Conservation (phyloP, 1,140 invertebrate genomes). For the Idris sp. region DNA sequence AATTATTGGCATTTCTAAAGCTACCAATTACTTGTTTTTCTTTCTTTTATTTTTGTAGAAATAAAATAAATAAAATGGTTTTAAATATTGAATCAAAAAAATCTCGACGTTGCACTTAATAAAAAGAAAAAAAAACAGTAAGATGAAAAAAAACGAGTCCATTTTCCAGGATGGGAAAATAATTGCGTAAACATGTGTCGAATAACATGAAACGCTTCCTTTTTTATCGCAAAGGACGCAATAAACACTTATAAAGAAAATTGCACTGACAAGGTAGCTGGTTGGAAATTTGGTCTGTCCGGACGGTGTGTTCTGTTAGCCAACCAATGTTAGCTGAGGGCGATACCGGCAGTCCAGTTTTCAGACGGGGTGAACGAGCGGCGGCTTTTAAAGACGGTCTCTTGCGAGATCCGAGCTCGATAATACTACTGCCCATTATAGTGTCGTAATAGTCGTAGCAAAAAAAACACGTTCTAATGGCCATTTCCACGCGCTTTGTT, state of each 20-base stretch:
- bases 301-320: conserved; percentile 5
- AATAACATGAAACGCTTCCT: conserved; percentile 29
- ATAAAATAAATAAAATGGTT: too few relatives aligned
- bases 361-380: not conserved
- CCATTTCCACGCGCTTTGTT: conserved; percentile 40
- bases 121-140: conserved; percentile 37
- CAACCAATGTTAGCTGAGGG: conserved; percentile 14
- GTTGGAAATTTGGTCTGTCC: conserved; percentile 43
- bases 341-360: conserved; percentile 11
- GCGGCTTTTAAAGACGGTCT: conserved; percentile 45
- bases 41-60: too few relatives aligned
- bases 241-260: conserved; percentile 44
- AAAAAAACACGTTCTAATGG: conserved; percentile 46
- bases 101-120: conserved; percentile 28
- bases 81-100: conserved; percentile 29
- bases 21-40: too few relatives aligned
- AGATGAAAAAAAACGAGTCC: conserved; percentile 1
- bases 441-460: conserved; percentile 24
- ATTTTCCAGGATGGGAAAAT: too few relatives aligned
- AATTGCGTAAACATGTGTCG: conserved; percentile 33
- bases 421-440: conserved; percentile 7
- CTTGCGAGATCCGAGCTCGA: conserved; percentile 31
- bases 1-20: too few relatives aligned
- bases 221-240: too few relatives aligned
- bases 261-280: conserved; percentile 35